Evolutionary conservation across 1,140 invertebrate genomes (phyloP), one percentile per base, ranked within the genome.

Genomic region (Elysia chlorotica): DNA sequence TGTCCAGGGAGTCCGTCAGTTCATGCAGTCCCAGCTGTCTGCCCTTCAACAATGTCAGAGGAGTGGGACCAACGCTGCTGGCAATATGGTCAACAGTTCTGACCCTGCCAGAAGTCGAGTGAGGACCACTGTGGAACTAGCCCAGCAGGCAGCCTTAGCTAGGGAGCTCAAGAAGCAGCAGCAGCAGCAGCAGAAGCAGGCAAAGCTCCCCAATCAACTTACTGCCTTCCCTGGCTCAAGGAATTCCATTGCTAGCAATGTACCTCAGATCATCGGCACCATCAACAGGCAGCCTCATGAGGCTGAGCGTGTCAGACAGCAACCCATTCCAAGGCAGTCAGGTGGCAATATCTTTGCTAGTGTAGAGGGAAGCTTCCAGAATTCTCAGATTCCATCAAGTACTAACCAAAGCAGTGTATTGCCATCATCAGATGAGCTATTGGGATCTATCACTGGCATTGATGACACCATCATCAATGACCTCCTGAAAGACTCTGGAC

Each of bases 381-480:
- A n/a, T n/a, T n/a, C n/a, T n/a, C n/a, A n/a, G n/a, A n/a, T n/a
- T n/a, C n/a, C n/a, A n/a, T n/a, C n/a, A n/a, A n/a, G n/a, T n/a
- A n/a, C n/a, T n/a, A n/a, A n/a, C n/a, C n/a, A n/a, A n/a, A n/a
- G n/a, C n/a, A n/a, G n/a, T n/a, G 1, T 33, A 37, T n/a, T 63
- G 33, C 61, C 65, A 68, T 63, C 30, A 33, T 61, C 68, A 31
- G 68, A 71, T 61, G 68, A 71, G 36, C 25, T 71, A 2, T 71
- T 57, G 21, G 68, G 68, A 10, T 71, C 68, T n/a, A 71, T 71
- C 17, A 41, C 54, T 3, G 68, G 68, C 2, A 61, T 71, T 31
- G 68, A 71, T 71, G 68, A 71, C 35, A 71, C 54, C 1, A 71
- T 71, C 17, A 71, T 71, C 25, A 59, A 38, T 30, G 68, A 71